These are phyloP conservation scores for Pygocentrus nattereri DNA, from an alignment of 2,797 vertebrate genomes.

Conservation along the genomic window DNA sequence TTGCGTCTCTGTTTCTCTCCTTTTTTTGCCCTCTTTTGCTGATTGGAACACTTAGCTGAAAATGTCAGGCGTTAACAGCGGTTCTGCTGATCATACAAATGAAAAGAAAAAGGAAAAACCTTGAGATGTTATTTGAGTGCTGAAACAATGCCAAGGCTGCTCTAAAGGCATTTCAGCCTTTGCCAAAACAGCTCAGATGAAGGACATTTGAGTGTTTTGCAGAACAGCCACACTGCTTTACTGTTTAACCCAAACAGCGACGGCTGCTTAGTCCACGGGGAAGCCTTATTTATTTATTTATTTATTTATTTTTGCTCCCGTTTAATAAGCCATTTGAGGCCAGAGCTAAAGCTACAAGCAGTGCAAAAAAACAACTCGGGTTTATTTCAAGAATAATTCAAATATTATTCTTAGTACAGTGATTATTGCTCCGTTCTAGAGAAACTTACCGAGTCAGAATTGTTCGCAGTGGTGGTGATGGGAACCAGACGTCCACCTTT, in stretches of 20 bases:
- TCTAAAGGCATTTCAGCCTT: conserved; percentile 32
- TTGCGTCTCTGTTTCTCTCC: background rate
- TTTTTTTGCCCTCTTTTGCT: background rate
- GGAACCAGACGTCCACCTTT: too few relatives aligned
- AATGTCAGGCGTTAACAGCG: background rate
- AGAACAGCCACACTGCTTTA: background rate
- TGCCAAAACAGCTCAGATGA: conserved; percentile 10
- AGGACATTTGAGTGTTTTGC: conserved; percentile 31
- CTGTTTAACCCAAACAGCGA: conserved; percentile 21
- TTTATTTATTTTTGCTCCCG: background rate
- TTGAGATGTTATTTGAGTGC: conserved; percentile 23
- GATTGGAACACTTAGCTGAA: background rate
- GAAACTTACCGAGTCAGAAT: too few relatives aligned
- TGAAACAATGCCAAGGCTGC: background rate
- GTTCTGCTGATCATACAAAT: background rate
- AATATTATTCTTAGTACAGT: too few relatives aligned
- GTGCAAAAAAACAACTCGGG: too few relatives aligned
- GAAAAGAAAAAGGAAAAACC: background rate
- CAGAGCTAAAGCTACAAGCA: too few relatives aligned
- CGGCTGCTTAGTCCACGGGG: background rate
- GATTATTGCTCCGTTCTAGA: too few relatives aligned
- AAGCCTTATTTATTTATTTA: conserved; percentile 3
- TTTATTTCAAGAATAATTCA: too few relatives aligned
- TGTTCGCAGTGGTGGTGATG: too few relatives aligned
- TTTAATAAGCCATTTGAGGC: conserved; percentile 7